Evolutionary conservation across 1,140 invertebrate species (phyloP).

Genomic region (Tribolium madens): DNA sequence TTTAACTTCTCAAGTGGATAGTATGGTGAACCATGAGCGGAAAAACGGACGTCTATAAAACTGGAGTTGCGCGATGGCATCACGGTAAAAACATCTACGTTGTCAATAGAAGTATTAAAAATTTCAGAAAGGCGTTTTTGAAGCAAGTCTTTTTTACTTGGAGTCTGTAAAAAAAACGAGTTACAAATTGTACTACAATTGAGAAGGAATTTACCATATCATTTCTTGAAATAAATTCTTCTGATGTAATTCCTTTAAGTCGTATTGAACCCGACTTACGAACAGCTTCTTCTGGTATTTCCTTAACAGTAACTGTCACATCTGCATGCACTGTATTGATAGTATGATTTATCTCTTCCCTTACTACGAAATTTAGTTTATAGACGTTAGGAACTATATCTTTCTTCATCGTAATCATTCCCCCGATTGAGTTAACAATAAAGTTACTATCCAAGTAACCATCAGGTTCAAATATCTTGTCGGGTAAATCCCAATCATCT

Average conservation of each 20-base stretch:
- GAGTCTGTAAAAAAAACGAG: slow-evolving; percentile 58
- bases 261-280: slow-evolving; percentile 90
- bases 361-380: slow-evolving; percentile 77
- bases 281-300: slow-evolving; percentile 90
- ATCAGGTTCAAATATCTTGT: slow-evolving; percentile 85
- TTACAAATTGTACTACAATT: neutral
- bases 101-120: slow-evolving; percentile 80
- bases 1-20: slow-evolving; percentile 88
- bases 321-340: slow-evolving; percentile 79
- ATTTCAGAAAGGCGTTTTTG: slow-evolving; percentile 77
- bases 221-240: slow-evolving; percentile 82
- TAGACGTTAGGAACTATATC: slow-evolving; percentile 79
- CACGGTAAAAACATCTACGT: slow-evolving; percentile 94
- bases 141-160: slow-evolving; percentile 82
- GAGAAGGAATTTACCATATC: slow-evolving; percentile 63
- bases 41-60: slow-evolving; percentile 86
- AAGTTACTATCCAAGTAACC: slow-evolving; percentile 72
- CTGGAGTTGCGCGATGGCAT: slow-evolving; percentile 74
- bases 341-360: slow-evolving; percentile 70
- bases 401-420: slow-evolving; percentile 86
- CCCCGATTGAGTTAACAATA: slow-evolving; percentile 72
- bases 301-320: slow-evolving; percentile 86
- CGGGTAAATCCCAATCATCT: slow-evolving; percentile 93
- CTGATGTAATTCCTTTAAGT: slow-evolving; percentile 82
- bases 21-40: slow-evolving; percentile 93